Evolutionary conservation across 2,888 invertebrate species (phyloP), one percentile per base, ranked within the genome.

Genomic region (Rhyacophila evoluta): DNA sequence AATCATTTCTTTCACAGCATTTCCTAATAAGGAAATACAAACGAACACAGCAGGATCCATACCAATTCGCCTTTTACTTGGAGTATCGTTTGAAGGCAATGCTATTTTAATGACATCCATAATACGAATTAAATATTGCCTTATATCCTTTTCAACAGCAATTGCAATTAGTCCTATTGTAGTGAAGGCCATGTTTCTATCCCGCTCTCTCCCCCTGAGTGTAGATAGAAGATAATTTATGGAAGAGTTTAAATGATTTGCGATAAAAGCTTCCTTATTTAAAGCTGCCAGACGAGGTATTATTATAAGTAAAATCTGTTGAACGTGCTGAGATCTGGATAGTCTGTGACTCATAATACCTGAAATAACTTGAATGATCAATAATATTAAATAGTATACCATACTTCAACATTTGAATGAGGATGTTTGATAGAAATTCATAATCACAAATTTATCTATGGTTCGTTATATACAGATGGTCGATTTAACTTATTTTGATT

Each of bases 211-310:
- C 15, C 95, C 93, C 67, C 94, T 92, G 72, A 98, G 87, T 36
- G 94, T 95, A 19, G 91, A 88, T 71, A 98, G 88, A 77, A 98
- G 89, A 86, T 97, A 95, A 82, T 90, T 91, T 88, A 98, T 94
- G 0, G 96, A 93, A 0, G 92, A 91, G 41, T 90, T 91, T 0
- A 97, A 88, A 86, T 97, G 94, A 83, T 93, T 93, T 78, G 91
- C 91, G 0, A 94, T 92, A 85, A 98, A 98, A 78, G 92, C 91
- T 4, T 93, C 92, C 79, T 93, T 94, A 85, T 97, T 94, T 84
- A 98, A 98, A n/a, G 98, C 97, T 4, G 98, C 98, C 74, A 98
- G 88, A 82, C 98, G 91, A 0, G 99, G 99, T 79, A 99, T 89
- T 71, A 99, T 92, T 39, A 94, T 93, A 78, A 98, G 91, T 11